phyloP scores from a whole-genome alignment of 2,797 vertebrate genomes.

The Anabas testudineus region DNA sequence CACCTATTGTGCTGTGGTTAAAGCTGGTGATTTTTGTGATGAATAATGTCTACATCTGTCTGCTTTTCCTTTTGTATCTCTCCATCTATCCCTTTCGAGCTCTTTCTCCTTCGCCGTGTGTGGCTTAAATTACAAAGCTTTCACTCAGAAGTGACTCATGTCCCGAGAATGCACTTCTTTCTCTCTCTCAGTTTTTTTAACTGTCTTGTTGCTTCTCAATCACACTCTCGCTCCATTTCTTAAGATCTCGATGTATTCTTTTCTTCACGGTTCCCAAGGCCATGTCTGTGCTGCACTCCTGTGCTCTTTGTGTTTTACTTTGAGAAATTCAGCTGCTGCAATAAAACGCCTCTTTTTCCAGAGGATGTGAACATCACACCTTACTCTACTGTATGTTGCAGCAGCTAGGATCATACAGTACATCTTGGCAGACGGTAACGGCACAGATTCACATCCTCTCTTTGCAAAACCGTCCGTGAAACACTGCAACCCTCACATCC shows the following conservation, averaged over 20 bases:
- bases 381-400: neutral
- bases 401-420: neutral
- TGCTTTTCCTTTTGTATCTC: constrained; percentile 27
- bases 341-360: constrained; percentile 19
- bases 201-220: constrained; percentile 61
- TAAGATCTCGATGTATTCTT: constrained; percentile 37
- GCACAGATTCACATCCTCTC: constrained; percentile 4
- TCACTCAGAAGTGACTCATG: constrained; percentile 81
- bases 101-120: constrained; percentile 62
- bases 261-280: constrained; percentile 47
- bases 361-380: constrained; percentile 4
- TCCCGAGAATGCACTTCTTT: constrained; percentile 77
- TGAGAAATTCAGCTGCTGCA: constrained; percentile 15
- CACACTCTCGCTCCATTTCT: constrained; percentile 47
- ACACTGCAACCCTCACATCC: neutral
- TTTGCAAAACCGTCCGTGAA: neutral
- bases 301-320: constrained; percentile 29
- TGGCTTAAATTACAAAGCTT: constrained; percentile 83
- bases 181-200: constrained; percentile 47
- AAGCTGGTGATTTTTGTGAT: constrained; percentile 42
- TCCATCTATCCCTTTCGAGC: constrained; percentile 40
- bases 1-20: constrained; percentile 25
- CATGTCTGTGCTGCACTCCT: constrained; percentile 20
- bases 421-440: constrained; percentile 7
- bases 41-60: constrained; percentile 57